Evolutionary conservation across 2,888 invertebrate species (phyloP), one percentile per base, ranked within the genome.

Genomic region (Nezara viridula): DNA sequence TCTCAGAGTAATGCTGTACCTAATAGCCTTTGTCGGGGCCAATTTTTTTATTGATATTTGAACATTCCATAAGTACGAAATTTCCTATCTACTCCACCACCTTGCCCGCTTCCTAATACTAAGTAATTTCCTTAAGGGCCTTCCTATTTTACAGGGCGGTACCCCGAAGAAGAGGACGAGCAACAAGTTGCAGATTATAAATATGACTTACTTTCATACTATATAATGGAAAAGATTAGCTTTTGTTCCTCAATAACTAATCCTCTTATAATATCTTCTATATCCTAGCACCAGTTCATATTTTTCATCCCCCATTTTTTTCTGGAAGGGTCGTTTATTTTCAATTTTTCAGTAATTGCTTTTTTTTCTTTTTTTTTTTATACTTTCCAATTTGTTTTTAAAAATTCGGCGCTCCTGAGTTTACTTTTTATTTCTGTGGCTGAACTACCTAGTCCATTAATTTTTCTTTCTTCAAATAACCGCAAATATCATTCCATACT

Each of bases 201-300:
- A 86, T 86, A 86, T 86, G 86, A 86, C 86, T 86, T 86, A 86
- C n/a, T 86, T 86, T 86, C 50, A 50, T 86, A 49, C 86, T 50
- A 52, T 50, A 50, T 86, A 86, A 86, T 86, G 86, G 86, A 86
- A 86, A 86, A 86, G 86, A 86, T 86, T 86, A 86, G 86, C 86
- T 86, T 85, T 86, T 86, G 86, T 86, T 86, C 86, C 50, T 86
- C 86, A 47, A 86, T 86, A 86, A 86, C n/a, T 86, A 86, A 86
- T 86, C 86, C 86, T 52, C 86, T 86, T 86, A 86, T 40, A 37
- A 47, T 86, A 19, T 50, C 81, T 81, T 81, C 44, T 44, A 81
- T 81, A 81, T 81, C 40, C n/a, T 14, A 47, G n/a, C n/a, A 12
- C 44, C 24, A 24, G 81, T 81, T 81, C 44, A 81, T 81, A 81